Evolutionary conservation across 2,113 vertebrate species (phyloP), one percentile per base, ranked within the genome.

Genomic region (Microtus montanus): DNA sequence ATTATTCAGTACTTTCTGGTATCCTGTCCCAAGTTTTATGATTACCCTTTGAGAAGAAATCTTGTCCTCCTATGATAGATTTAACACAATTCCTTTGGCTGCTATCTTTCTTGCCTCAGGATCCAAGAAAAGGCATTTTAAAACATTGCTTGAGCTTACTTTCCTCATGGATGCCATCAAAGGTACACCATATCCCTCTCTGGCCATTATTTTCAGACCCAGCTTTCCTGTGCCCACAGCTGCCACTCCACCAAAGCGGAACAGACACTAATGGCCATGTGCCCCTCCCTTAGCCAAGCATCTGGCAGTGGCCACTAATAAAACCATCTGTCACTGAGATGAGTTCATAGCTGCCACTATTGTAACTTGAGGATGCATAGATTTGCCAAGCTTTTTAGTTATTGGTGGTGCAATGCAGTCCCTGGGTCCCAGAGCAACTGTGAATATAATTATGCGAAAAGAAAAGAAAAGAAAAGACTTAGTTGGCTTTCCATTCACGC

Each of bases 321-420:
- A 96, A 96, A 94, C 96, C 96, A 90, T 97, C 94, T 97, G 96
- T 96, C 94, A 73, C 90, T 0, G 0, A 95, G 88, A 70, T 79
- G 94, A 95, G 82, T 89, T 90, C 77, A 5, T 47, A 82, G 90
- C 82, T 58, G 88, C n/a, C 58, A 54, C 47, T 90, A 89, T 79
- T 93, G 33, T 84, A 83, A 96, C 93, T 38, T 93, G 96, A 87
- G 74, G 63, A 96, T 80, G 78, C 64, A 89, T 63, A 92, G 77
- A 49, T 63, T 96, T 96, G 71, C 28, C 82, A 96, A 44, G 33
- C 49, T 90, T 19, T 74, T 90, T 75, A 11, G 30, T 85, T 92
- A 92, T 89, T 96, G 96, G 90, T 89, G 64, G 2, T 24, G 86
- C 78, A 89, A 1, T 71, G 19, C 75, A 88, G 88, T 94, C 90